Conservation (phyloP, 2,797 vertebrate genomes). For the Typhlichthys subterraneus region DNA sequence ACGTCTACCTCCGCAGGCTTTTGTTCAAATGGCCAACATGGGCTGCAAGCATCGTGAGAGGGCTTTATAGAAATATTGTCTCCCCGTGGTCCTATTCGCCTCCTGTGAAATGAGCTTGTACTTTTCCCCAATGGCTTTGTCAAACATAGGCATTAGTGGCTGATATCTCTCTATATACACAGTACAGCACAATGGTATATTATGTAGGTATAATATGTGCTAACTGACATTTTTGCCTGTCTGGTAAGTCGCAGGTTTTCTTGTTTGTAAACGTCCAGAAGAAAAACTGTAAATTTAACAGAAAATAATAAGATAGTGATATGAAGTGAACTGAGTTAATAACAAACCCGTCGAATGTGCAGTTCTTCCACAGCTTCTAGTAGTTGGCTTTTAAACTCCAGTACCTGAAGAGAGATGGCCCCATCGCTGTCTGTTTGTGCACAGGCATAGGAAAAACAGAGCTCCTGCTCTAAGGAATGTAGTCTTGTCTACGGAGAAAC, state of each 20-base stretch:
- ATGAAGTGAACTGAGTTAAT: neutral
- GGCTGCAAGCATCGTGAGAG: conserved; percentile 70
- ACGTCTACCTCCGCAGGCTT: neutral
- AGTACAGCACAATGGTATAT: neutral
- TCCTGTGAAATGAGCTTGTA: conserved; percentile 72
- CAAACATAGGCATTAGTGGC: conserved; percentile 27
- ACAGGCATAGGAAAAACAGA: conserved; percentile 32
- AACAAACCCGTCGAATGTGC: conserved; percentile 86
- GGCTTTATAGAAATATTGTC: conserved; percentile 57
- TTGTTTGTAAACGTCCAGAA: no score
- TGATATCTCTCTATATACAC: neutral
- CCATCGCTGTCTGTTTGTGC: conserved; percentile 73
- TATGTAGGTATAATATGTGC: neutral
- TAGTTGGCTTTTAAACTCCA: conserved; percentile 89
- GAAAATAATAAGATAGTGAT: neutral
- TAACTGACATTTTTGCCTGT: neutral
- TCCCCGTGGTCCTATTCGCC: conserved; percentile 18
- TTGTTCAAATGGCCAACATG: conserved; percentile 45
- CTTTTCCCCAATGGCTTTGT: conserved; percentile 58
- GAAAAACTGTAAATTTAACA: neutral
- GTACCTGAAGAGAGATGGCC: conserved; percentile 81
- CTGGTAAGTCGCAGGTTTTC: no score
- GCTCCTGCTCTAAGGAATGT: conserved; percentile 45
- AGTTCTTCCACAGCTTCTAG: conserved; percentile 90
- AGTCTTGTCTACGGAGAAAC: conserved; percentile 65